phyloP scores from a whole-genome alignment of 2,888 invertebrate genomes.

The Melinaea marsaeus region DNA sequence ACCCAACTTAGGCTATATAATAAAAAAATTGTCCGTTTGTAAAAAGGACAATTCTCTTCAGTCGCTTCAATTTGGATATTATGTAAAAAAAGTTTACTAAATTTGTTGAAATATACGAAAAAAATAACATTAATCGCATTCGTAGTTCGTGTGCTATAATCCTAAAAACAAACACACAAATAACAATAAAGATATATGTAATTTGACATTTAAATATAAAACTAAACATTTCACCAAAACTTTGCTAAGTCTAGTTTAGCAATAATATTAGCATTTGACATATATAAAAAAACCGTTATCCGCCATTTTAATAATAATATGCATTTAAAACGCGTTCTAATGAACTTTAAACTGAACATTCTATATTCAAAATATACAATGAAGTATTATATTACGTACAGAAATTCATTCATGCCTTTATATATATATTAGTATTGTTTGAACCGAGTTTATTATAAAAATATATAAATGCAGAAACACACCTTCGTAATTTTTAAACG shows the following conservation, averaged over 20 bases:
- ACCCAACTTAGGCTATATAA: background rate
- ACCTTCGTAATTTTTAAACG: background rate
- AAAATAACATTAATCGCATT: no score
- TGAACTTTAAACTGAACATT: conserved; percentile 17
- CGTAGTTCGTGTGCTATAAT: no score
- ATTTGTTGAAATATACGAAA: no score
- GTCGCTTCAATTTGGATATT: no score
- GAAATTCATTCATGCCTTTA: conserved; percentile 41
- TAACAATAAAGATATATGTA: no score
- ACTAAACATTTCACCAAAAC: background rate
- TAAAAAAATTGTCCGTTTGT: no score
- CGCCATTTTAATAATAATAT: conserved; percentile 5
- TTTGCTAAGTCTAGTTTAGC: background rate
- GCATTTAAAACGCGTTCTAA: conserved; percentile 18
- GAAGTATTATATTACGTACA: conserved; percentile 47
- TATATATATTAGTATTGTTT: conserved; percentile 21
- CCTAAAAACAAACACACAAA: no score
- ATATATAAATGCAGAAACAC: background rate
- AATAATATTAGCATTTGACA: conserved; percentile 3
- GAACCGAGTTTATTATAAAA: conserved; percentile 13
- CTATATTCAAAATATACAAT: conserved; percentile 38
- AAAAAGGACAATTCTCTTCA: no score
- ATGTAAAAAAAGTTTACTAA: no score
- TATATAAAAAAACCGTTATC: conserved; percentile 6
- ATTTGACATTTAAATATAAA: no score